A percentile compares a stretch with the other conserved stretches of the same genome.
Evolutionary conservation across 92 coral and sea anemone species (phyloP).

Genomic region (Parazoanthus atlanticus): DNA sequence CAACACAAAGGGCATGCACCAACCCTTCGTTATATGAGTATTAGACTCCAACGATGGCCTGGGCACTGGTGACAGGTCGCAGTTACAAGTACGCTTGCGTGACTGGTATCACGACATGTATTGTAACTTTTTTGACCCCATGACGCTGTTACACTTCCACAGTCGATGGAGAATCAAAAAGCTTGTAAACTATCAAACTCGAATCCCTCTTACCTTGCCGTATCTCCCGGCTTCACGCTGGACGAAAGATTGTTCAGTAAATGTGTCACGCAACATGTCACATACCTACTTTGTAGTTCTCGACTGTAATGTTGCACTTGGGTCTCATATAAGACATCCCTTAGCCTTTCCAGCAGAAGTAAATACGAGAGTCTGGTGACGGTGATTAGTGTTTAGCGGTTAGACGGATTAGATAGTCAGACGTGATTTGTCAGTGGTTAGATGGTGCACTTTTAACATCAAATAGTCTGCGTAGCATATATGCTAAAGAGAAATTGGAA

Average conservation of each 20-base stretch:
- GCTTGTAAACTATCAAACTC: no score
- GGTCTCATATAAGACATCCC: conserved; percentile 33
- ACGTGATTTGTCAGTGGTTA: not conserved
- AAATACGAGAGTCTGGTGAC: conserved; percentile 28
- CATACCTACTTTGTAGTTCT: conserved; percentile 35
- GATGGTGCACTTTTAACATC: not conserved
- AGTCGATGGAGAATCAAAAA: no score
- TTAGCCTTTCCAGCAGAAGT: conserved; percentile 45
- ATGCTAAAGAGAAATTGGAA: no score
- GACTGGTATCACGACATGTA: no score
- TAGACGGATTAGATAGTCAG: not conserved
- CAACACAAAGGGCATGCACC: no score
- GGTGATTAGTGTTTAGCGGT: conserved; percentile 8
- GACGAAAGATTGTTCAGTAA: not conserved
- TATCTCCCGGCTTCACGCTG: not conserved
- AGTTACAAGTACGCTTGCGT: no score
- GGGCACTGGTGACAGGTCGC: no score
- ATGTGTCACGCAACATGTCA: not conserved
- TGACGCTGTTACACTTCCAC: no score
- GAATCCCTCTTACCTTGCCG: not conserved
- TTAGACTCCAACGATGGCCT: no score
- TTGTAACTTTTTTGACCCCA: no score
- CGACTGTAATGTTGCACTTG: conserved; percentile 40
- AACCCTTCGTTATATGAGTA: no score
- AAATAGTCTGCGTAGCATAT: no score